Base-by-base conservation (phyloP, 1,140 invertebrate species). In the Nebria ingens region DNA sequence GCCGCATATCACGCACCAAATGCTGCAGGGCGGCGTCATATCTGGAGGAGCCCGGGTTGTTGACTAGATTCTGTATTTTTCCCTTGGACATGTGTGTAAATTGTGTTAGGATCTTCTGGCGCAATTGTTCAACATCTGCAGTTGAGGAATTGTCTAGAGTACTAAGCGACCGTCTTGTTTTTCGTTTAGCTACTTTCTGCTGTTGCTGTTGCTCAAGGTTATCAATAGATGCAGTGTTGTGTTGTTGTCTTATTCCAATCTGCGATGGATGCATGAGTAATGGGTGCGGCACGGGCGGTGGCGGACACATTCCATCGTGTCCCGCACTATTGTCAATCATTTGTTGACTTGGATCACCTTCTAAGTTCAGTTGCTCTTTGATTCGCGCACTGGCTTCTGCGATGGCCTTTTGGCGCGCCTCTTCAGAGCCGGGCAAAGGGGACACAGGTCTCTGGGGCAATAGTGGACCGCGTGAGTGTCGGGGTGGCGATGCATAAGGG, bases 371-470 rank as follows among this genome's bases (percentile, higher is more conserved):
- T 45, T 45, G 40, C 15, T 45, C 6, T 45, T 45, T 45, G 9
- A 45, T 45, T 12, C 40, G 40, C 40, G 40, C 40, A 45, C 40
- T 45, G 17, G 40, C 40, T 45, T 45, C 40, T 12, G 40, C 40
- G 9, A 45, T 45, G 9, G 40, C 40, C 40, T 45, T 45, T 17
- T 45, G 40, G 9, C 40, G 9, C 4, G 40, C 40, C 15, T 45
- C 40, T 17, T 45, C 40, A 11, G 40, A 45, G 17, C 40, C 40
- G 4, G 40, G 40, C 17, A 45, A 45, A 4, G 40, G 40, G 40
- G 40, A 45, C 15, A 45, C 3, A 45, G 40, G 40, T 45, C 40
- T 9, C 6, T 45, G 4, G 17, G 40, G 40, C 25, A 34, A 9
- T n/a, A 34, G n/a, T 34, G 25, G 25, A n/a, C n/a, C n/a, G n/a